Base-by-base conservation (phyloP, 2,113 vertebrate genomes). In the Jacana jacana region DNA sequence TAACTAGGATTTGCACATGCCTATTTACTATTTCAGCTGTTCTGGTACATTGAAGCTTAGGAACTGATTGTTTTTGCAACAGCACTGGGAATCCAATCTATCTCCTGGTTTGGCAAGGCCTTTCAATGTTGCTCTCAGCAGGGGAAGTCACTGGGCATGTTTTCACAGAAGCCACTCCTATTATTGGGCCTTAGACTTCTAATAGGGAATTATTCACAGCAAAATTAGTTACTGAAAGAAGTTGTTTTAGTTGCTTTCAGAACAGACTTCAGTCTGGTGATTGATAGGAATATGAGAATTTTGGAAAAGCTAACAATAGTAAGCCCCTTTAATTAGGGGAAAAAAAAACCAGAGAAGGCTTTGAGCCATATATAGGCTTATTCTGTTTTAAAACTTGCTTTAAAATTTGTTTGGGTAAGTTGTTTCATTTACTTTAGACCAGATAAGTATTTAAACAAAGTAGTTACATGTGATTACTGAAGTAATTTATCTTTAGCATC, bases 41-140 rank as follows among this genome's bases (percentile, higher is more conserved):
- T 91, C 73, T 93, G 46, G 30, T 86, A 78, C 71, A 85, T 14
- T 75, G 91, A 57, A 95, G 28, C 37, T 61, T 90, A 68, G 58
- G 89, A 96, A 97, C 33, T 64, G 80, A 96, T 79, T 96, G 49
- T 58, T 97, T 81, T 75, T 94, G 30, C 86, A 91, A 82, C 66
- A 93, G 87, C 92, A 31, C 69, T 81, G 86, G 63, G 44, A 97
- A 91, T 93, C 69, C 46, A 97, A 93, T 96, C 65, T 96, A 83
- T 81, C 83, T 96, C 72, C 81, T 89, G 86, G 55, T 75, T 94
- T 92, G 44, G 93, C 70, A 96, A 97, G 60, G 64, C 22, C 81
- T 96, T 96, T 82, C 40, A 85, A 10, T 63, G 70, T 18, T 70
- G n/a, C 20, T 95, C 86, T 85, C 86, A 91, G 78, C 91, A 93